A percentile compares a stretch with the other conserved stretches of the same genome.
phyloP scores from a whole-genome alignment of 1,140 invertebrate species.

The Atta cephalotes region DNA sequence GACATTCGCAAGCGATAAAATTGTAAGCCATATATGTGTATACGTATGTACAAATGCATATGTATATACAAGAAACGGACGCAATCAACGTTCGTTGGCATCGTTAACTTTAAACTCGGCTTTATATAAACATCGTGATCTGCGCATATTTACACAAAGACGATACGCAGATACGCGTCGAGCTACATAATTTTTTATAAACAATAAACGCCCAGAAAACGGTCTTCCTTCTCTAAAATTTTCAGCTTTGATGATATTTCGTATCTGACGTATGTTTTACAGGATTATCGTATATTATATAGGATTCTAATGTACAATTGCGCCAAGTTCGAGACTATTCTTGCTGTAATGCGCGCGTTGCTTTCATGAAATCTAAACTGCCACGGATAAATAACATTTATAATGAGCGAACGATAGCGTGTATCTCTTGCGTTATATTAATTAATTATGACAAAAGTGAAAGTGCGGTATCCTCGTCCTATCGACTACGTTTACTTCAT shows the following conservation, averaged over 20 bases:
- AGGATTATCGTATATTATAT: background rate
- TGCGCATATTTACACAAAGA: background rate
- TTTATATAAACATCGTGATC: constrained; percentile 40
- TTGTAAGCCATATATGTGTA: background rate
- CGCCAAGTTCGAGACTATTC: background rate
- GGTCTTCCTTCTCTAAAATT: background rate
- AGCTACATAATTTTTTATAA: constrained; percentile 26
- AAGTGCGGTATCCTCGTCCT: constrained; percentile 9
- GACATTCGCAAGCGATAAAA: constrained; percentile 6
- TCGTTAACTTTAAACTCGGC: constrained; percentile 34
- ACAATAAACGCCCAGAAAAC: background rate
- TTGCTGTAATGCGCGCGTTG: background rate
- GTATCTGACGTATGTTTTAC: background rate
- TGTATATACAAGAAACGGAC: background rate
- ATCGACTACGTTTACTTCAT: constrained; percentile 8
- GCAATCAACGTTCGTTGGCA: constrained; percentile 21
- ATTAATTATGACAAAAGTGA: constrained; percentile 52
- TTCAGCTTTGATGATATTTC: background rate
- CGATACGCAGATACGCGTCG: background rate
- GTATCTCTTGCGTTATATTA: constrained; percentile 17
- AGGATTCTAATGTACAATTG: too few relatives aligned
- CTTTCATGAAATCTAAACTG: constrained; percentile 33
- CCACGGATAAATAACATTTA: constrained; percentile 17
- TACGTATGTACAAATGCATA: background rate
- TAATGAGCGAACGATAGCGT: constrained; percentile 23